A percentile compares a stretch with the other conserved stretches of the same genome.
phyloP scores from a whole-genome alignment of 2,888 invertebrate genomes.

The Watsonalla cultraria region DNA sequence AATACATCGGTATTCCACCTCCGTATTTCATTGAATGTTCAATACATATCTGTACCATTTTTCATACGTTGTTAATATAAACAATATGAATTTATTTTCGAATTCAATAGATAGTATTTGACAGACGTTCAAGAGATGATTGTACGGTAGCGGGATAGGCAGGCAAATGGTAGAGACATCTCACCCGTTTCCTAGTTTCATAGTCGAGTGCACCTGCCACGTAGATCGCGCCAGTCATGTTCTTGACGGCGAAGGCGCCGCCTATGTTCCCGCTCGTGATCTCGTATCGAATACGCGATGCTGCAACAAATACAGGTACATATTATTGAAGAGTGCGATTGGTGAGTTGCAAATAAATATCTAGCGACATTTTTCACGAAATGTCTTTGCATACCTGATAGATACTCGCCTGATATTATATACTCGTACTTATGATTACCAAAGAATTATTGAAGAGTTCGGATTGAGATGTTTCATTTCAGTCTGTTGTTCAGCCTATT shows the following conservation, averaged over 20 bases:
- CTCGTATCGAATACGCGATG: slow-evolving; percentile 99
- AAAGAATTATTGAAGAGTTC: no score
- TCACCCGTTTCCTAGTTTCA: slow-evolving; percentile 96
- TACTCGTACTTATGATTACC: no score
- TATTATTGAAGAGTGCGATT: no score
- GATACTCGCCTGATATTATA: no score
- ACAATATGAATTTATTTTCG: no score
- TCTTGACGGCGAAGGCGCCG: slow-evolving; percentile 98
- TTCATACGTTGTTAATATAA: background rate
- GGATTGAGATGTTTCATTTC: no score
- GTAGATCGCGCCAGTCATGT: slow-evolving; percentile 99
- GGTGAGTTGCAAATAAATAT: no score
- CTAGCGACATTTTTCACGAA: no score
- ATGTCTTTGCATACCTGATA: no score
- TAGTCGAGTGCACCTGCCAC: slow-evolving; percentile 98
- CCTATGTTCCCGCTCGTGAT: slow-evolving; percentile 99
- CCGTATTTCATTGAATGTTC: background rate
- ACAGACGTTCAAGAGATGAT: slow-evolving; percentile 8
- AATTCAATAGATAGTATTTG: background rate
- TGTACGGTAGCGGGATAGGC: slow-evolving; percentile 15
- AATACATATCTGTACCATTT: background rate
- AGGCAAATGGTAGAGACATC: slow-evolving; percentile 36
- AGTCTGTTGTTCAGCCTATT: no score
- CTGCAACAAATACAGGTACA: slow-evolving; percentile 72
- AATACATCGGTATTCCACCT: no score